Conservation (phyloP, 2,113 vertebrate species). For the Caretta caretta region DNA sequence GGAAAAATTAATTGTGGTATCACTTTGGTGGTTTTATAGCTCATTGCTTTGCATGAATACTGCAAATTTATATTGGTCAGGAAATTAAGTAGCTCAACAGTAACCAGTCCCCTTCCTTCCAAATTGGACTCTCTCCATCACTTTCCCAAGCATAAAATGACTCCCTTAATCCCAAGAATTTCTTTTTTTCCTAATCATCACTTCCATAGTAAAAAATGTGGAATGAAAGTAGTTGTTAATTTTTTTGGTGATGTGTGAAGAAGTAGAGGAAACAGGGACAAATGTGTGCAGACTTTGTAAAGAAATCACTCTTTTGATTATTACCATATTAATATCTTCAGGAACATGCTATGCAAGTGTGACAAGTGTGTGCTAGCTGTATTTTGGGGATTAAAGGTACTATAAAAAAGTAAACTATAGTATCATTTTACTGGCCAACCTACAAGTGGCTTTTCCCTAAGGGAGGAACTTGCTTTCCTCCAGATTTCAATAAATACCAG, state of each 20-base stretch:
- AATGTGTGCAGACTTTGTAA: slow-evolving; percentile 46
- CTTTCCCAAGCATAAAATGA: slow-evolving; percentile 17
- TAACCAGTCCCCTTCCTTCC: not conserved
- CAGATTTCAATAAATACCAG: slow-evolving; percentile 43
- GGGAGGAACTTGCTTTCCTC: slow-evolving; percentile 57
- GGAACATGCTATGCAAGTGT: slow-evolving; percentile 25
- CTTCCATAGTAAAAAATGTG: not conserved
- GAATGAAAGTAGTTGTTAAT: not conserved
- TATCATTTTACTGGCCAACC: slow-evolving; percentile 42
- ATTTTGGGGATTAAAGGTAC: slow-evolving; percentile 12
- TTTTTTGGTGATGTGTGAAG: not conserved
- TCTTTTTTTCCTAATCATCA: not conserved
- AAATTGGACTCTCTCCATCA: not conserved
- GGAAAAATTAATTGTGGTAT: not conserved
- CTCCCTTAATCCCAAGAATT: not conserved
- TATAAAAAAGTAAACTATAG: slow-evolving; percentile 48
- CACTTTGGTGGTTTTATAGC: slow-evolving; percentile 25
- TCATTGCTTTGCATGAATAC: not conserved
- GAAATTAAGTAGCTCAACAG: not conserved
- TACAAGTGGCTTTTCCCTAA: slow-evolving; percentile 28
- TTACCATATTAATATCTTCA: slow-evolving; percentile 39
- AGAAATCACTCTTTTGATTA: slow-evolving; percentile 25
- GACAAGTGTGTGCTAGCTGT: not conserved
- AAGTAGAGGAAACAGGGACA: slow-evolving; percentile 25
- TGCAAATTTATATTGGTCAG: not conserved